phyloP scores from a whole-genome alignment of 2,113 vertebrate genomes.

The Prunella himalayana region DNA sequence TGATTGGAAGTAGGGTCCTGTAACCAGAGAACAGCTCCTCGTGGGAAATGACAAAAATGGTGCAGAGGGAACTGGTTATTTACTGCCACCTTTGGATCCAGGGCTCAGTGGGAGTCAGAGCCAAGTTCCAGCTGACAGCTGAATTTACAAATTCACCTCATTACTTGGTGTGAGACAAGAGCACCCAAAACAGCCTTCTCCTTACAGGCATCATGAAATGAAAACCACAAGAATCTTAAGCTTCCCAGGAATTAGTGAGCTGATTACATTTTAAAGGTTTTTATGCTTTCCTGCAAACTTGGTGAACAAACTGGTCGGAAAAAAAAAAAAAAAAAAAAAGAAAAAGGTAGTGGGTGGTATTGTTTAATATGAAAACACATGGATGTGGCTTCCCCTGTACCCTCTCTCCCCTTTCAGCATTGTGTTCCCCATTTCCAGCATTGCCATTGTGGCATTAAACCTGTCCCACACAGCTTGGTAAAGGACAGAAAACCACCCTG shows the following conservation, averaged over 20 bases:
- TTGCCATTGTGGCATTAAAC: accelerated
- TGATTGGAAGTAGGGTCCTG: neutral
- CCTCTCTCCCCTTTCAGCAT: neutral
- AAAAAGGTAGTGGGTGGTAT: accelerated
- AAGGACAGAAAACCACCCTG: neutral
- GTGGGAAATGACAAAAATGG: neutral
- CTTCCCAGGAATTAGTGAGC: neutral
- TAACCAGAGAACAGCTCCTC: neutral
- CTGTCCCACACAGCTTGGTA: neutral
- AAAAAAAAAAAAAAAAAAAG: neutral
- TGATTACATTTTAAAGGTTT: neutral
- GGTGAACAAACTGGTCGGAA: accelerated
- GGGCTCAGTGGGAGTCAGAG: neutral
- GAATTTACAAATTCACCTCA: neutral
- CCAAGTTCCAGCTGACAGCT: neutral
- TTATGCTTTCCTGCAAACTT: neutral
- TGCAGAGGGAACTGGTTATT: neutral
- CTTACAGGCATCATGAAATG: neutral
- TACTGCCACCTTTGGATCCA: neutral
- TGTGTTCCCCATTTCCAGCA: neutral
- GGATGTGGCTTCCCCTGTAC: neutral
- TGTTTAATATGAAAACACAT: neutral
- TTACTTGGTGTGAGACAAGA: neutral
- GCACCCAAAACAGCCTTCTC: neutral
- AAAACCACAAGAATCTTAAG: neutral